Conservation (phyloP, 2,113 vertebrate species). For the Atractosteus spatula region DNA sequence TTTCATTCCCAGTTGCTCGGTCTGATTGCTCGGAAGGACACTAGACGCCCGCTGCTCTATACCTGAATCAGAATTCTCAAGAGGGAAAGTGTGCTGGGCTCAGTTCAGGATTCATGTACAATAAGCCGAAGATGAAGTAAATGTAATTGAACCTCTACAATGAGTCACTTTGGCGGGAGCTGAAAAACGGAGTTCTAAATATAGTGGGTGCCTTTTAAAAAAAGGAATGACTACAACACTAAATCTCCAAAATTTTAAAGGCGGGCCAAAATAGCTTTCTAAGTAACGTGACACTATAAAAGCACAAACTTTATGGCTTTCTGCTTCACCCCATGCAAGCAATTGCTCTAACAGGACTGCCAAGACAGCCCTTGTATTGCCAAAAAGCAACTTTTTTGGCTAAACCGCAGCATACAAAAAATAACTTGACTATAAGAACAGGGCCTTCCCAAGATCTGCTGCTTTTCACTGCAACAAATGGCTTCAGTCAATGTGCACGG, state of each 20-base stretch:
- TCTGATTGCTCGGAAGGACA: no score
- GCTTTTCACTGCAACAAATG: background rate
- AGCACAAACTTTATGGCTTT: background rate
- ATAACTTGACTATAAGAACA: conserved; percentile 1
- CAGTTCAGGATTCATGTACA: conserved; percentile 38
- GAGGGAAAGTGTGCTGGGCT: background rate
- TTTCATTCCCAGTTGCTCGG: no score
- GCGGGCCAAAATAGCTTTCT: background rate
- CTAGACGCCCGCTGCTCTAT: no score
- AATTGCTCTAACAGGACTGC: no score
- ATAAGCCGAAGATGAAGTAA: conserved; percentile 48
- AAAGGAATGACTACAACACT: background rate
- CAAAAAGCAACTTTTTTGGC: background rate
- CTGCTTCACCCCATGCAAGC: background rate
- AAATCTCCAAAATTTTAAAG: background rate
- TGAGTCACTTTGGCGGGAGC: conserved; percentile 37
- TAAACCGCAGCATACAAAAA: conserved; percentile 11
- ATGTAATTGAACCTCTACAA: conserved; percentile 37
- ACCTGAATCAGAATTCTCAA: no score
- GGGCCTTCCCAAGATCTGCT: background rate
- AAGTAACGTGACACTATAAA: background rate
- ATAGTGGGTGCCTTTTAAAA: background rate
- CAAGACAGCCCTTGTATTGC: background rate
- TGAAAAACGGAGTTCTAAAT: conserved; percentile 10
- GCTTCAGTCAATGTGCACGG: background rate